Conservation (phyloP, 2,888 invertebrate genomes). For the Eumerus sabulonum region DNA sequence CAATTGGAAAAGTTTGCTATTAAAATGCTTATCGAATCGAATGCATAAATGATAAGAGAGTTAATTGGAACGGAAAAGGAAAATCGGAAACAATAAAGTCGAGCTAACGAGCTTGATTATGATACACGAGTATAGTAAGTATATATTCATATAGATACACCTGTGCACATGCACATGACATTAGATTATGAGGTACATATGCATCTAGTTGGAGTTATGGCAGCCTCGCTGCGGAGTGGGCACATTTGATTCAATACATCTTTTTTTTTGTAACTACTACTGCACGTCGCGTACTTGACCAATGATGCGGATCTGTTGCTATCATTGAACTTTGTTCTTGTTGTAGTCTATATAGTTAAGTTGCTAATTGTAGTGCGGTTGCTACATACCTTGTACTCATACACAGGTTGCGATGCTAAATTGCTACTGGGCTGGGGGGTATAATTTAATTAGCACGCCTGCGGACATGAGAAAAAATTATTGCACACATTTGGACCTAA, state of each 20-base stretch:
- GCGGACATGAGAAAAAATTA: no score
- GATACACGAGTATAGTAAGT: conserved; percentile 18
- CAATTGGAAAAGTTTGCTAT: conserved; percentile 65
- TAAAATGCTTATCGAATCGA: conserved; percentile 65
- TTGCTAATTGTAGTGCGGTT: no score
- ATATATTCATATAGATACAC: no score
- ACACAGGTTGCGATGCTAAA: no score
- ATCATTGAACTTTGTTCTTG: no score
- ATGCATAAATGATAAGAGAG: conserved; percentile 69
- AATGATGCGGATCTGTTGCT: no score
- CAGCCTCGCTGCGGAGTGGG: neutral
- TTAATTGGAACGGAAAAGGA: conserved; percentile 69
- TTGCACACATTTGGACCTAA: no score
- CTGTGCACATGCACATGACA: conserved; percentile 64
- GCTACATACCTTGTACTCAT: no score
- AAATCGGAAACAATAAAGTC: conserved; percentile 14
- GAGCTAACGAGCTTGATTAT: neutral
- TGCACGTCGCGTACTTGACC: no score
- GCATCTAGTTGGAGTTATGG: conserved; percentile 49
- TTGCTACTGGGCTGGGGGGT: no score
- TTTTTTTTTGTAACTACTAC: neutral
- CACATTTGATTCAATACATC: conserved; percentile 9
- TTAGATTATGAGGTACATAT: conserved; percentile 35
- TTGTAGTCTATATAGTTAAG: no score
- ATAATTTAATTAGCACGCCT: no score